These are phyloP conservation scores for Zaprionus nigranus DNA, from an alignment of 1,140 invertebrate species.

Conservation along the genomic window DNA sequence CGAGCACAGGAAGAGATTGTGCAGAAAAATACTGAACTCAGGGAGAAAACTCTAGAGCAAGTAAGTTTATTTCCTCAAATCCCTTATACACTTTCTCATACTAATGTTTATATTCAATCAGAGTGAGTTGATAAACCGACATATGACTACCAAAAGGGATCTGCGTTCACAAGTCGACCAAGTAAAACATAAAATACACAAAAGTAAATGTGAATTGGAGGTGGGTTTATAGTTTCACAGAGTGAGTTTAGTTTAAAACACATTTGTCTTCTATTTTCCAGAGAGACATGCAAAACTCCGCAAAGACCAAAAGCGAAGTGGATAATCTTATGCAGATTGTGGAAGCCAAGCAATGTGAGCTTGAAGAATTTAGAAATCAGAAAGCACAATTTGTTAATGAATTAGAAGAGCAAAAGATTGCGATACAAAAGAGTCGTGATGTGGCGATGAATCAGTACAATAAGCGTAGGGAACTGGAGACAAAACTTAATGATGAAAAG, in stretches of 20 bases:
- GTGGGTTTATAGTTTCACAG: constrained; percentile 19
- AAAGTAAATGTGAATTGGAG: constrained; percentile 50
- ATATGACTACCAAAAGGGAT: constrained; percentile 18
- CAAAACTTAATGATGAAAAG: constrained; percentile 66
- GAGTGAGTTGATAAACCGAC: constrained; percentile 26
- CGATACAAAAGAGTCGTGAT: constrained; percentile 7
- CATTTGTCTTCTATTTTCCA: neutral
- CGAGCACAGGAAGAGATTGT: constrained; percentile 34
- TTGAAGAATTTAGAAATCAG: constrained; percentile 35
- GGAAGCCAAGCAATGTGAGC: constrained; percentile 45
- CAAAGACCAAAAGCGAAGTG: constrained; percentile 32
- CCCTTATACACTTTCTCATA: neutral
- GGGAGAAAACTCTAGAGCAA: constrained; percentile 38
- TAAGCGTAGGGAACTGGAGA: constrained; percentile 55
- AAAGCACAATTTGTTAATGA: constrained; percentile 43
- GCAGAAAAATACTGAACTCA: constrained; percentile 18
- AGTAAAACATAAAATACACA: constrained; percentile 52
- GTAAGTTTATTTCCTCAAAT: constrained; percentile 35
- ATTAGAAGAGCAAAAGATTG: constrained; percentile 36
- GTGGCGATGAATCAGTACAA: constrained; percentile 50
- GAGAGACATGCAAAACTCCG: constrained; percentile 51
- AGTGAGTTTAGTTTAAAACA: neutral
- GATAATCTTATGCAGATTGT: constrained; percentile 44
- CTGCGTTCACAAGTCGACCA: constrained; percentile 46
- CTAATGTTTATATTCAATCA: constrained; percentile 16